Conservation (phyloP, 2,888 invertebrate genomes). For the Eupithecia exiguata region DNA sequence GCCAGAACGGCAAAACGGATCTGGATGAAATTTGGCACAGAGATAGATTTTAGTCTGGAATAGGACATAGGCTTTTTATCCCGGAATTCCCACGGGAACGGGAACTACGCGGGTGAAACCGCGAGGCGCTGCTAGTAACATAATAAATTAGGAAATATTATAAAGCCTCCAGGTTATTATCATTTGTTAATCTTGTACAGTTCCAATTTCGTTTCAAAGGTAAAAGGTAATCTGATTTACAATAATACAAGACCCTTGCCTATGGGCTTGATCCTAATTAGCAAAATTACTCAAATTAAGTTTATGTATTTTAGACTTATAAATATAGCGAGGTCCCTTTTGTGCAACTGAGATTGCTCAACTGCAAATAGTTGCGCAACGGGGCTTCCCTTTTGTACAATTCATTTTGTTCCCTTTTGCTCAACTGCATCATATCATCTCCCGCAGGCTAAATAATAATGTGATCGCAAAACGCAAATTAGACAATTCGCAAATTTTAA, state of each 20-base stretch:
- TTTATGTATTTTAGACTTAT: constrained; percentile 3
- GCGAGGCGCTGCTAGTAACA: too few species aligned
- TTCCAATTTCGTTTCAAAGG: constrained; percentile 4
- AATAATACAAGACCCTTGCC: neutral
- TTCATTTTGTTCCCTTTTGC: too few species aligned
- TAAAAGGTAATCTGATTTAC: neutral
- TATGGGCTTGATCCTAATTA: neutral
- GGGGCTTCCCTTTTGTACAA: too few species aligned
- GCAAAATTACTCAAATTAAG: neutral
- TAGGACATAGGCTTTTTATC: too few species aligned
- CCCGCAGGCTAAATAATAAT: constrained; percentile 10
- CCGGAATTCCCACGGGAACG: too few species aligned
- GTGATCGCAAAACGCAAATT: constrained; percentile 14
- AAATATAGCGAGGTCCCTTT: too few species aligned
- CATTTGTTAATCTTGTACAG: neutral
- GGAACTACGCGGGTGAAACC: too few species aligned
- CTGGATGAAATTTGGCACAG: too few species aligned
- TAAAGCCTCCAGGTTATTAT: neutral
- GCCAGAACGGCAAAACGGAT: too few species aligned
- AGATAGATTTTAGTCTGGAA: too few species aligned
- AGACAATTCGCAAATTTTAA: constrained; percentile 6
- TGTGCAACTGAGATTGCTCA: too few species aligned
- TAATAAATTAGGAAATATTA: neutral
- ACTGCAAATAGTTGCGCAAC: too few species aligned
- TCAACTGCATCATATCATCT: neutral